A percentile compares a stretch with the other conserved stretches of the same genome.
Conservation (phyloP, 2,888 invertebrate species). For the Caenorhabditis parvicauda region DNA sequence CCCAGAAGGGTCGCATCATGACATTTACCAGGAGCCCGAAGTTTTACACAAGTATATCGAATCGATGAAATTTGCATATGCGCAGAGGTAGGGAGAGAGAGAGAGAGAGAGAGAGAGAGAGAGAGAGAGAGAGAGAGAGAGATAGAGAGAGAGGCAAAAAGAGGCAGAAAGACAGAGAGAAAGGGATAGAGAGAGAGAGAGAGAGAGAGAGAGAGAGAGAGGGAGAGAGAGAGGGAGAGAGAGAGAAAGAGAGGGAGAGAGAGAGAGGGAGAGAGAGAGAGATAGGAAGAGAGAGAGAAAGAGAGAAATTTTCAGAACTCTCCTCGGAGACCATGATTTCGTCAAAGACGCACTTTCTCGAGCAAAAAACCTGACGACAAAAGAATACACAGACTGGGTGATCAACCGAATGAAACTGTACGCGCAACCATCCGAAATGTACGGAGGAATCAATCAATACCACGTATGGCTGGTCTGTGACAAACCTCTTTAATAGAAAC, state of each 20-base stretch:
- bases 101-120: no score
- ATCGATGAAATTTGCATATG: constrained; percentile 87
- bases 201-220: no score
- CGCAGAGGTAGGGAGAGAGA: constrained; percentile 69
- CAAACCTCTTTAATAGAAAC: not conserved
- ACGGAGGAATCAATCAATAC: constrained; percentile 64
- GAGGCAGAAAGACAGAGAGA: no score
- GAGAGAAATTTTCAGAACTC: constrained; percentile 68
- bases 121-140: no score
- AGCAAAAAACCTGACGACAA: constrained; percentile 70
- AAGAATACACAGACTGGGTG: constrained; percentile 68
- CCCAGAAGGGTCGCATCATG: constrained; percentile 31
- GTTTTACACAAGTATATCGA: constrained; percentile 84
- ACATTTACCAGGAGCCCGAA: constrained; percentile 48
- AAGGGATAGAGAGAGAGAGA: no score
- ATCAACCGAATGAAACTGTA: constrained; percentile 70
- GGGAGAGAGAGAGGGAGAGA: no score
- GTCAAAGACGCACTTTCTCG: constrained; percentile 73
- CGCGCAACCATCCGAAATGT: constrained; percentile 41
- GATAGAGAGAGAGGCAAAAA: no score
- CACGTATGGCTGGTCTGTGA: constrained; percentile 66
- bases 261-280: no score
- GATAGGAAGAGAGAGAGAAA: not conserved
- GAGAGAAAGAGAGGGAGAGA: no score
- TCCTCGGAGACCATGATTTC: constrained; percentile 80